phyloP scores from a whole-genome alignment of 2,888 invertebrate genomes.

The Marasmarcha lunaedactyla region DNA sequence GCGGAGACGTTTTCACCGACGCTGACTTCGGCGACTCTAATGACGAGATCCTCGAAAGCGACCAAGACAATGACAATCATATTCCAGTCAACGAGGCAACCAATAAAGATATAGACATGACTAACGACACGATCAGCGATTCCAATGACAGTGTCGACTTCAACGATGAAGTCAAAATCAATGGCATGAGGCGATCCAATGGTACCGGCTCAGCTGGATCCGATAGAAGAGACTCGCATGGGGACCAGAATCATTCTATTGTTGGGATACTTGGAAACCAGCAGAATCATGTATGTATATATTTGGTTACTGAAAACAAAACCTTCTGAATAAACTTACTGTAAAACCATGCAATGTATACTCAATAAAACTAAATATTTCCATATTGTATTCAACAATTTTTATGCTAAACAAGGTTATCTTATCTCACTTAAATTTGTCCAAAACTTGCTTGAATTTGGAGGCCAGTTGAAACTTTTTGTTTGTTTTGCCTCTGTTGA shows the following conservation, averaged over 20 bases:
- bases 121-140: slow-evolving; percentile 11
- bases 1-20: slow-evolving; percentile 57
- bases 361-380: no score
- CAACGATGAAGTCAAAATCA: slow-evolving; percentile 26
- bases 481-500: no score
- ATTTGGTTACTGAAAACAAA: no score
- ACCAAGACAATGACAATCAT: slow-evolving; percentile 20
- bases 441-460: slow-evolving; percentile 20
- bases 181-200: slow-evolving; percentile 19
- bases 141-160: slow-evolving; percentile 1
- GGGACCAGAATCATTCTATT: slow-evolving; percentile 56
- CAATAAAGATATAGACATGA: slow-evolving; percentile 32
- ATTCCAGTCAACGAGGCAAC: slow-evolving; percentile 45
- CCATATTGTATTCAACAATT: no score
- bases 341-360: no score
- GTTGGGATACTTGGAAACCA: slow-evolving; percentile 66
- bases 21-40: slow-evolving; percentile 57
- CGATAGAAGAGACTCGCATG: slow-evolving; percentile 37
- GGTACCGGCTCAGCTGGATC: slow-evolving; percentile 6
- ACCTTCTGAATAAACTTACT: no score
- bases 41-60: slow-evolving; percentile 36
- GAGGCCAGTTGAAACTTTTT: no score
- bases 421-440: slow-evolving; percentile 39
- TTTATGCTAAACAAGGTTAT: slow-evolving; percentile 25
- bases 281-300: slow-evolving; percentile 60